Conservation (phyloP, 2,797 vertebrate genomes). For the Rhinichthys osculus region DNA sequence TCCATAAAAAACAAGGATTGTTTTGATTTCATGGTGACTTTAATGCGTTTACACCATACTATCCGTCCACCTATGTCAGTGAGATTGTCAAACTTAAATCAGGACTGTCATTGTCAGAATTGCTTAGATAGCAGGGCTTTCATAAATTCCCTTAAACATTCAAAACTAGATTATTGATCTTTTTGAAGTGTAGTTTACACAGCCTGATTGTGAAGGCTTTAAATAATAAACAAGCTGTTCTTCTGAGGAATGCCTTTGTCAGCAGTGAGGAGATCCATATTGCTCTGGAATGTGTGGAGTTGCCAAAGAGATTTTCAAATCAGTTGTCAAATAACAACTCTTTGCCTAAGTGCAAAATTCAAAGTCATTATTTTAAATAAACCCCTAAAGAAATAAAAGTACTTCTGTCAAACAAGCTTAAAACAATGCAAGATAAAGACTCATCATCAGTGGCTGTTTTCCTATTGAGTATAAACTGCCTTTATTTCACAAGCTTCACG, state of each 20-base stretch:
- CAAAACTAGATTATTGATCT: slow-evolving; percentile 22
- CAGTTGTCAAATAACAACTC: not conserved
- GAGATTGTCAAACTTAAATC: not conserved
- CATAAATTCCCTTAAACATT: not conserved
- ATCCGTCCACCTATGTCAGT: not conserved
- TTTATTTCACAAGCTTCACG: not conserved
- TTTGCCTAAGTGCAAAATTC: not conserved
- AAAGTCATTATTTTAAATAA: slow-evolving; percentile 13
- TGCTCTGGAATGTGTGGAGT: slow-evolving; percentile 41
- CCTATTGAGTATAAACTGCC: not conserved
- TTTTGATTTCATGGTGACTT: not conserved
- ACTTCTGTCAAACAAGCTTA: not conserved
- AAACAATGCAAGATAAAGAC: not conserved
- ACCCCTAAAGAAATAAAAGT: not conserved
- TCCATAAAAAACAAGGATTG: not conserved
- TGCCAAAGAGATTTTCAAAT: slow-evolving; percentile 14
- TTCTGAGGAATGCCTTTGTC: slow-evolving; percentile 32
- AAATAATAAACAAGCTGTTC: slow-evolving; percentile 46
- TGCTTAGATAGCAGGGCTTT: not conserved
- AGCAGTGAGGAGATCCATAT: slow-evolving; percentile 41
- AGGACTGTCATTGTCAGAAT: not conserved
- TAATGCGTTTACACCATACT: not conserved
- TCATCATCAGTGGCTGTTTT: no score
- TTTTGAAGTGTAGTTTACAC: slow-evolving; percentile 22
- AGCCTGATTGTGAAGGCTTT: slow-evolving; percentile 36